Conservation (phyloP, 2,888 invertebrate species). For the Drosophila testacea region DNA sequence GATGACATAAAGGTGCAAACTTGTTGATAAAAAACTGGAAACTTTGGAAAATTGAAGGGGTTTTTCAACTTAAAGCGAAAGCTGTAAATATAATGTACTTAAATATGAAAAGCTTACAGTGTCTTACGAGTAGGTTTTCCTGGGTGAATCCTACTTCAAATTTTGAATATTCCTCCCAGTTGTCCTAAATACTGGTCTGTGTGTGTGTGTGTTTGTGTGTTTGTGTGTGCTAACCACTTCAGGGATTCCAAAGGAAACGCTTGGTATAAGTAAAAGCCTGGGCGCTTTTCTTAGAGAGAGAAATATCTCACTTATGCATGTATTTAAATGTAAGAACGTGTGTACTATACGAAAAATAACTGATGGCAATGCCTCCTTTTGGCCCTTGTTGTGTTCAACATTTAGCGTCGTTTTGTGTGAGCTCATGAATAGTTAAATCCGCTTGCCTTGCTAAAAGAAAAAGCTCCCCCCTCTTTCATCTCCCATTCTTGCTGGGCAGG, state of each 20-base stretch:
- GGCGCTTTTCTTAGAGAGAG: constrained; percentile 24
- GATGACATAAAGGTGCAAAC: constrained; percentile 16
- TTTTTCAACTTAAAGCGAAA: constrained; percentile 1
- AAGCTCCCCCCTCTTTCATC: background rate
- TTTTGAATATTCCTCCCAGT: constrained; percentile 22
- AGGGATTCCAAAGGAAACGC: constrained; percentile 13
- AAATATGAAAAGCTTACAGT: constrained; percentile 19
- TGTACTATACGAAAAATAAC: constrained; percentile 12
- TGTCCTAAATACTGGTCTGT: constrained; percentile 1
- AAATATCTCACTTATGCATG: constrained; percentile 55
- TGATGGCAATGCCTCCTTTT: constrained; percentile 16
- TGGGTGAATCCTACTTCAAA: constrained; percentile 6
- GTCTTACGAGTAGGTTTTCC: constrained; percentile 1
- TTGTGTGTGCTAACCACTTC: constrained; percentile 9
- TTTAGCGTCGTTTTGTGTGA: constrained; percentile 54
- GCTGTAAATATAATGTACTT: constrained; percentile 10
- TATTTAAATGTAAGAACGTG: constrained; percentile 49
- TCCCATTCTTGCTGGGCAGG: background rate
- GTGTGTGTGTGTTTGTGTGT: constrained; percentile 1
- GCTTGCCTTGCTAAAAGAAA: constrained; percentile 46
- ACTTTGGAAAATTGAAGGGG: background rate
- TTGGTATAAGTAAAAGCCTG: constrained; percentile 57
- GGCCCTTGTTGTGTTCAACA: constrained; percentile 36
- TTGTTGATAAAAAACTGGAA: constrained; percentile 12
- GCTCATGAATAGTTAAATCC: constrained; percentile 80